Evolutionary conservation across 1,140 invertebrate species (phyloP).

Genomic region (Holotrichia oblita): DNA sequence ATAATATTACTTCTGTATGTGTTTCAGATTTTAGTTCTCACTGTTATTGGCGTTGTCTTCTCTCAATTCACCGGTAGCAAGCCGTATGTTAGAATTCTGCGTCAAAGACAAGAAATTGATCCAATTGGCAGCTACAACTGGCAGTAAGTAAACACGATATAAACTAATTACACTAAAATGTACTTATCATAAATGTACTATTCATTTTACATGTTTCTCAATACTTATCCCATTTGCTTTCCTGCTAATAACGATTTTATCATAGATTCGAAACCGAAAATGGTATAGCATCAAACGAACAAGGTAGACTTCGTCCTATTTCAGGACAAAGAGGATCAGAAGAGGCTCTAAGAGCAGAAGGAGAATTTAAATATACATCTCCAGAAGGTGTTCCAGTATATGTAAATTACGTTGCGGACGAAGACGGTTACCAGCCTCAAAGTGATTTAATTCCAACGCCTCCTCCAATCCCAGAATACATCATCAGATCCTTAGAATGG

Average conservation of each 20-base stretch:
- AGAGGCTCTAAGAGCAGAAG: constrained; percentile 30
- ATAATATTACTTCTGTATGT: background rate
- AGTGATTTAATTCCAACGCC: constrained; percentile 74
- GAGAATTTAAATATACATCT: constrained; percentile 23
- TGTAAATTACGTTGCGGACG: constrained; percentile 60
- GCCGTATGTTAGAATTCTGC: background rate
- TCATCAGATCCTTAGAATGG: constrained; percentile 67
- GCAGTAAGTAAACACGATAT: constrained; percentile 38
- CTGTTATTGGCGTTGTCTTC: background rate
- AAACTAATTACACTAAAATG: background rate
- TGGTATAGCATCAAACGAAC: constrained; percentile 19
- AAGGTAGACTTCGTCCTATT: constrained; percentile 4
- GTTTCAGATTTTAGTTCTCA: background rate
- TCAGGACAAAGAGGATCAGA: background rate
- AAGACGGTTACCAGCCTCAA: constrained; percentile 71
- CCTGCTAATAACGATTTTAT: background rate
- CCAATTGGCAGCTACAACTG: constrained; percentile 31
- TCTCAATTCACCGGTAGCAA: background rate
- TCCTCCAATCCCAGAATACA: constrained; percentile 75
- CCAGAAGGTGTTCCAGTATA: constrained; percentile 3
- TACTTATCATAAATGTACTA: too few species aligned
- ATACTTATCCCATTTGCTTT: background rate
- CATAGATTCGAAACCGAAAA: constrained; percentile 30
- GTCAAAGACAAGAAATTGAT: constrained; percentile 35
- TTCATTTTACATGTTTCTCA: too few species aligned